phyloP scores from a whole-genome alignment of 2,113 vertebrate genomes.

The Tupaia chinensis region DNA sequence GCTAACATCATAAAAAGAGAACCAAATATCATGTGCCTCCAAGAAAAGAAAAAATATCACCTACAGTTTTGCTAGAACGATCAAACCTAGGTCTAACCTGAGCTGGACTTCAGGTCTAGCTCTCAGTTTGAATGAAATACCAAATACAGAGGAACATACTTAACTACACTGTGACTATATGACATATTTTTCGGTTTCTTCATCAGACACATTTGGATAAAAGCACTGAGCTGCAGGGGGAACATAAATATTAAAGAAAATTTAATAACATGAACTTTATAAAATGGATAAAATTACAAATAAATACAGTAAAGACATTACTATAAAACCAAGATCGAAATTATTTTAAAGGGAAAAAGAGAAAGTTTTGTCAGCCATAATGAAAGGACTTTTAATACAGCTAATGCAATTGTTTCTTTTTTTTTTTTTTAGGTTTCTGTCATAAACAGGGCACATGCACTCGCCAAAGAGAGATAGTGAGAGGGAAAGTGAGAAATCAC shows the following conservation, averaged over 20 bases:
- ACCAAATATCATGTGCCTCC: background rate
- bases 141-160: background rate
- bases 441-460: too few relatives aligned
- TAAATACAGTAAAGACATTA: background rate
- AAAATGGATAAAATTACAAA: constrained; percentile 6
- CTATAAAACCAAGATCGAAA: background rate
- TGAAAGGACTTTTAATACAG: background rate
- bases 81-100: background rate
- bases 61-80: background rate
- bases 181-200: background rate
- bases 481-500: too few relatives aligned
- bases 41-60: background rate
- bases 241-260: background rate
- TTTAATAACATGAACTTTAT: background rate
- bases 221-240: background rate
- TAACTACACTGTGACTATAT: background rate
- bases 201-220: background rate
- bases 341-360: background rate
- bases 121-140: background rate
- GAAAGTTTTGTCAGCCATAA: background rate
- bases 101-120: background rate
- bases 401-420: background rate
- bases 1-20: background rate
- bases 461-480: too few relatives aligned
- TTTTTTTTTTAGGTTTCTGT: too few relatives aligned